Conservation (phyloP, 2,113 vertebrate species). For the Halcyon malimbica region DNA sequence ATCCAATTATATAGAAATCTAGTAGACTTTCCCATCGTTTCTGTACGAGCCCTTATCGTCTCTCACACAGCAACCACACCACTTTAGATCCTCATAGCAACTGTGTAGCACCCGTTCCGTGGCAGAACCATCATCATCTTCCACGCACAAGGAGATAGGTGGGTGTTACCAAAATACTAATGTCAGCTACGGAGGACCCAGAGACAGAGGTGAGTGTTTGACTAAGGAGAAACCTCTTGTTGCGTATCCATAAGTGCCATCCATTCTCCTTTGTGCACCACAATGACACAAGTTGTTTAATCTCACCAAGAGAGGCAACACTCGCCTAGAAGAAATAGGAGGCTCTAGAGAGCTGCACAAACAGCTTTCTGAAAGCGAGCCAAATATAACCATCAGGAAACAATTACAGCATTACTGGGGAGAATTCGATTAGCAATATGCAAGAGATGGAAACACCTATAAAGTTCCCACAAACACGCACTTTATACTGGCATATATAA, state of each 20-base stretch:
- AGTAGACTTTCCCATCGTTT: neutral
- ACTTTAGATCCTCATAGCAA: neutral
- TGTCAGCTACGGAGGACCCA: neutral
- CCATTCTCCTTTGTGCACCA: neutral
- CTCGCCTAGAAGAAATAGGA: neutral
- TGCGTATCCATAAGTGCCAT: neutral
- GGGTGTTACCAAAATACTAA: neutral
- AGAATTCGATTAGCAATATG: neutral
- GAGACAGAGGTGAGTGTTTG: neutral
- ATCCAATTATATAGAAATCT: neutral
- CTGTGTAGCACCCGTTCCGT: neutral
- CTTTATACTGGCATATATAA: neutral
- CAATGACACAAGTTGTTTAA: neutral
- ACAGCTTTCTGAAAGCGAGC: neutral
- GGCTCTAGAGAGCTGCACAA: neutral
- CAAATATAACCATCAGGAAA: neutral
- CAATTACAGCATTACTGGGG: neutral
- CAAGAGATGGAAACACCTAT: neutral
- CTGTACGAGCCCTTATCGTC: neutral
- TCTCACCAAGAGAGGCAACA: accelerated
- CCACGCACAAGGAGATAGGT: accelerated
- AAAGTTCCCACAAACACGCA: neutral
- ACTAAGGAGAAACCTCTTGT: neutral
- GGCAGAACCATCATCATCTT: neutral
- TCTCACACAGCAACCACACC: accelerated